Percentiles rank a stretch among this genome's conserved stretches.
Evolutionary conservation across 1,140 invertebrate species (phyloP).

Genomic region (Tetramorium simillimum): DNA sequence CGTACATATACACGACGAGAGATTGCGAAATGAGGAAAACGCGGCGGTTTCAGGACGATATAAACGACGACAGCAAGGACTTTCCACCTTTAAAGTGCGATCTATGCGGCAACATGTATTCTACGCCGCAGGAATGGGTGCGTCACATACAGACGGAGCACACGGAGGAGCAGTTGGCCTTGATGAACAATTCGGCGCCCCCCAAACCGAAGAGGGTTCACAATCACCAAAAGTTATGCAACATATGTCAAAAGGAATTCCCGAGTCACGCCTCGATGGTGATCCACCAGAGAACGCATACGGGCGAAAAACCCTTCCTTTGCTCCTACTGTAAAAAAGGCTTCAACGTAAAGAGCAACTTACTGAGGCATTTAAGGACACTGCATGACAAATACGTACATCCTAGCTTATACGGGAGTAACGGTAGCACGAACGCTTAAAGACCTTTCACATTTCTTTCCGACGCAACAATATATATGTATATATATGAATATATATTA

Average conservation of each 20-base stretch:
- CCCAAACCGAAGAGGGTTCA: conserved; percentile 87
- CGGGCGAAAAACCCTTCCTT: conserved; percentile 90
- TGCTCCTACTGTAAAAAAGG: conserved; percentile 91
- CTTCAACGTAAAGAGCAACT: conserved; percentile 92
- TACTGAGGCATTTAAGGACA: conserved; percentile 90
- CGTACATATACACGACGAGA: neutral
- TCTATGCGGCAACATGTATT: conserved; percentile 92
- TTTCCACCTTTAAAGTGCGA: conserved; percentile 91
- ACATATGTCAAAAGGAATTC: conserved; percentile 91
- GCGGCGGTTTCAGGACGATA: conserved; percentile 86
- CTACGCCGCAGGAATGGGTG: conserved; percentile 93
- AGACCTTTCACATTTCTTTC: conserved; percentile 61
- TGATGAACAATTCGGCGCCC: conserved; percentile 91
- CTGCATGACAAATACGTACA: conserved; percentile 89
- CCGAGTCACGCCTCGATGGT: conserved; percentile 92
- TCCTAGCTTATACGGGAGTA: conserved; percentile 85
- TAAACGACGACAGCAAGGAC: conserved; percentile 87
- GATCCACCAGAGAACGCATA: conserved; percentile 90
- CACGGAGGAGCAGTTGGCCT: conserved; percentile 92
- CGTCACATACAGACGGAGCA: conserved; percentile 93
- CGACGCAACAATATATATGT: conserved; percentile 31
- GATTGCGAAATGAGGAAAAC: neutral
- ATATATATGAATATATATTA: neutral
- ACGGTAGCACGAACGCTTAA: conserved; percentile 82
- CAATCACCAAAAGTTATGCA: conserved; percentile 89